A percentile compares a stretch with the other conserved stretches of the same genome.
Evolutionary conservation across 2,888 invertebrate species (phyloP).

Genomic region (Agrotis puta): DNA sequence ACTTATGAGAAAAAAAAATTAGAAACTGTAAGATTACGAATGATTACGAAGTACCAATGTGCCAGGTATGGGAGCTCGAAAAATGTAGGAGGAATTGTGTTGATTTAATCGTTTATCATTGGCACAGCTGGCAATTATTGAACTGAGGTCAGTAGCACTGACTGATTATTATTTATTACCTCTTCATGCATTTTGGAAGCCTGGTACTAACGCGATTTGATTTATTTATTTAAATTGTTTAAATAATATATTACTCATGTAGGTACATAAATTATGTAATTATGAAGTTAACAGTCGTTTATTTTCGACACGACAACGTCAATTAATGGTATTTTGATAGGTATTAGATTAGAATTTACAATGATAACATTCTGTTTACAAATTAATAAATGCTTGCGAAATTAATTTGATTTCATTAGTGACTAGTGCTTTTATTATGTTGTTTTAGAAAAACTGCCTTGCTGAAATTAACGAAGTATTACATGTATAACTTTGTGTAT

Average conservation of each 20-base stretch:
- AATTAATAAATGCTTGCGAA: no score
- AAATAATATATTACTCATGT: constrained; percentile 15
- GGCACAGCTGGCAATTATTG: neutral
- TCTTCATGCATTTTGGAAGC: constrained; percentile 64
- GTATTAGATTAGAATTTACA: no score
- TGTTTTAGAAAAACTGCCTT: no score
- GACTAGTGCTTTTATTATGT: no score
- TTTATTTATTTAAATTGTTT: constrained; percentile 70
- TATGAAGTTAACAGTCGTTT: neutral
- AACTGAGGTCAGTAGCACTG: neutral
- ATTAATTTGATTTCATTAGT: no score
- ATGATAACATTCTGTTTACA: no score
- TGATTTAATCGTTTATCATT: neutral
- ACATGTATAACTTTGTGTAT: no score
- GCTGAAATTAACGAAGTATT: no score
- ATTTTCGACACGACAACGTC: neutral
- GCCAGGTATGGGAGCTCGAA: no score
- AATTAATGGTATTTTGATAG: neutral
- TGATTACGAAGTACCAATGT: no score
- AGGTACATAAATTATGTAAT: no score
- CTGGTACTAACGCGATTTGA: constrained; percentile 69
- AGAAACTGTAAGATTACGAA: neutral
- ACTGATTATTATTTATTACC: constrained; percentile 15
- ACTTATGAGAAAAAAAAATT: no score
- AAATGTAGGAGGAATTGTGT: neutral